A percentile compares a stretch with the other conserved stretches of the same genome.
phyloP scores from a whole-genome alignment of 2,888 invertebrate genomes.

The Rapana venosa region DNA sequence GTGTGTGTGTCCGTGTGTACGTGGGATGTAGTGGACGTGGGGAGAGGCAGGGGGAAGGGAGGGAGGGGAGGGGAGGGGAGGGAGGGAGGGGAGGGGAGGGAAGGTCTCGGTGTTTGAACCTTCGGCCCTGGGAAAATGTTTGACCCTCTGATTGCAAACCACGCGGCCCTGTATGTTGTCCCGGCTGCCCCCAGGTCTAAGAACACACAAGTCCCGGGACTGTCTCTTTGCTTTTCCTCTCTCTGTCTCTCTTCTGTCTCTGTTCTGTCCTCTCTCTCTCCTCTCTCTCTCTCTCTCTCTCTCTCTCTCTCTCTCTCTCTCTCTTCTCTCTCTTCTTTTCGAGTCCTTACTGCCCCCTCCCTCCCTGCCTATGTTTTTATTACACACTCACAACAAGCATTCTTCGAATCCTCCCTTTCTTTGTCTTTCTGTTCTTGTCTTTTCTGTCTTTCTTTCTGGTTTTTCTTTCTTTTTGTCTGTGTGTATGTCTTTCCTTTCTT shows the following conservation, averaged over 20 bases:
- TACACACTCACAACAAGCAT: no score
- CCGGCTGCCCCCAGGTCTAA: not conserved
- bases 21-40: conserved; percentile 4
- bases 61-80: not conserved
- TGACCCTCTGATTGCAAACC: not conserved
- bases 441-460: no score
- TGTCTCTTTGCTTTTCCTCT: not conserved
- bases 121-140: not conserved
- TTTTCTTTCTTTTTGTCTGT: not conserved
- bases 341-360: not conserved
- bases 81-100: not conserved
- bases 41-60: not conserved
- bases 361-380: no score
- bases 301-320: not conserved
- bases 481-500: not conserved
- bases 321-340: not conserved
- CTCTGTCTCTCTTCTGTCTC: not conserved
- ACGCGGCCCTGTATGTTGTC: not conserved
- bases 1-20: not conserved
- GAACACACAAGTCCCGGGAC: no score
- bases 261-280: not conserved
- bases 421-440: no score
- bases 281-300: not conserved
- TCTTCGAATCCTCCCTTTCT: no score
- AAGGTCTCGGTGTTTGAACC: not conserved